These are phyloP conservation scores for Aythya baeri DNA, from an alignment of 2,113 vertebrate genomes.

Conservation along the genomic window DNA sequence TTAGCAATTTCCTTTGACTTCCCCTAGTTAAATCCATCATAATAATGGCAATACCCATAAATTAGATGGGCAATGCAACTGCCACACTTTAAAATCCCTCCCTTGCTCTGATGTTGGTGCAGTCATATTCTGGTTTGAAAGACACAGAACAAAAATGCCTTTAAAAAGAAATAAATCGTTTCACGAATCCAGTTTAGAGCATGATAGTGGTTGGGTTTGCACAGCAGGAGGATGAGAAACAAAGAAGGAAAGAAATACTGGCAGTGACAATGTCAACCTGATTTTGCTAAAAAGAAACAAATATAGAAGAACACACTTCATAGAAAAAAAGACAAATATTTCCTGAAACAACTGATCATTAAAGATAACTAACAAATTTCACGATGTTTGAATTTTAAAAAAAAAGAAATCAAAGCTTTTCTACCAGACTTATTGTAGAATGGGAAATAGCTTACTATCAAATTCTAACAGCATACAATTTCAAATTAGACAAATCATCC, in stretches of 20 bases:
- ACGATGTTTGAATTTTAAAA: background rate
- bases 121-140: background rate
- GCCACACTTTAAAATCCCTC: background rate
- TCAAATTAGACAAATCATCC: background rate
- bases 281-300: background rate
- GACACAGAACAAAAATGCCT: background rate
- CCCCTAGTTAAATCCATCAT: background rate
- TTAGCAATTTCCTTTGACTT: background rate
- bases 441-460: background rate
- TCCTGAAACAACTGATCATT: background rate
- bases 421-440: background rate
- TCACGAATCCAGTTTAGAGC: background rate
- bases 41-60: background rate
- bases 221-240: background rate
- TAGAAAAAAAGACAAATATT: accelerated
- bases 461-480: background rate
- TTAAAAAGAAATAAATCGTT: background rate
- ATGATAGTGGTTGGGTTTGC: too few species aligned
- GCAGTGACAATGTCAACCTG: background rate
- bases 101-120: background rate
- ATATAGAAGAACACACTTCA: background rate
- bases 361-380: background rate
- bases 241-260: background rate
- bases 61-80: accelerated
- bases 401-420: background rate